Evolutionary conservation across 2,113 vertebrate species (phyloP), one percentile per base, ranked within the genome.

Genomic region (Gopherus evgoodei): DNA sequence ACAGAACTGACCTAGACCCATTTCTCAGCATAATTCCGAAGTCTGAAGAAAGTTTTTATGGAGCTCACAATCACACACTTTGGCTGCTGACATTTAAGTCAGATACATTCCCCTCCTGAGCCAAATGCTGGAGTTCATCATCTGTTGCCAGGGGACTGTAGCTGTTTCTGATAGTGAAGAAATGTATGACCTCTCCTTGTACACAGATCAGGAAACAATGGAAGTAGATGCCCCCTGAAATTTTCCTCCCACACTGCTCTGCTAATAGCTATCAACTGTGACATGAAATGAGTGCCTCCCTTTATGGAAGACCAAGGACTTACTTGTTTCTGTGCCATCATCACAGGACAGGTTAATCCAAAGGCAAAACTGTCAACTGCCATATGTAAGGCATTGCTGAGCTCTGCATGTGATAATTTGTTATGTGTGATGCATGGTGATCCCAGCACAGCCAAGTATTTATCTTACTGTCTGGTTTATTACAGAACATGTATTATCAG

Each of bases 21-120:
- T 90, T 87, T 81, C 92, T 97, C 90, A 83, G 90, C 81, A 85
- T 49, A 95, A 62, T 69, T 94, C 91, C 83, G 13, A 50, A 80
- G 17, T 50, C 4, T 93, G 79, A 17, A 78, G 85, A 91, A 47
- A 0, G 3, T 84, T 90, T 93, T 53, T 53, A 90, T 94, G 91
- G 14, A 25, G 1, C 27, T 91, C 57, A 84, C n/a, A 72, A 38
- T 72, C 65, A 72, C 35, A 16, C 3, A 6, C 11, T 54, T 75
- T 69, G 76, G 35, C 44, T 93, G 85, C 80, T 90, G 50, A 84
- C 92, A 91, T 72, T 21, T 57, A 97, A 84, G 47, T 31, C 91
- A 91, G 81, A n/a, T 75, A 84, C 83, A 57, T 87, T 91, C 76
- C 14, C 50, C 95, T 49, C 57, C 38, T 52, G 62, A 93, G 72